These are phyloP conservation scores for Nephrocerus scutellatus DNA, from an alignment of 2,888 invertebrate species.

Conservation along the genomic window DNA sequence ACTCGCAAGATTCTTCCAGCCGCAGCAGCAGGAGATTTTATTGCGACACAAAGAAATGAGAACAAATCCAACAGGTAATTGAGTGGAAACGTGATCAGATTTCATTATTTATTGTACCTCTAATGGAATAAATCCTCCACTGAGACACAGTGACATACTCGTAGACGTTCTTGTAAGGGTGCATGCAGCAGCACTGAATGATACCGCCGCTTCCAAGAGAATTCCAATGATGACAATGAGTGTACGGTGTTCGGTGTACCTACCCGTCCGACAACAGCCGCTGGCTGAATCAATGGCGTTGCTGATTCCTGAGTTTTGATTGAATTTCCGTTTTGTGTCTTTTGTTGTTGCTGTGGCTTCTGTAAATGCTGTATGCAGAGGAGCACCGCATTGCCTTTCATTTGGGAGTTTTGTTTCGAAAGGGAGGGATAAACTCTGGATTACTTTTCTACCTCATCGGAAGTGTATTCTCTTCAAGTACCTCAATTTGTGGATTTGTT, in stretches of 20 bases:
- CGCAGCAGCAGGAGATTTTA: too few relatives aligned
- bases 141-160: too few relatives aligned
- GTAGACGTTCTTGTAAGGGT: too few relatives aligned
- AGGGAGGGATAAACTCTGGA: too few relatives aligned
- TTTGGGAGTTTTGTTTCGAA: conserved; percentile 13
- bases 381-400: neutral
- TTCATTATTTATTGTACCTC: conserved; percentile 37
- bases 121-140: conserved; percentile 29
- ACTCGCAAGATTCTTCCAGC: too few relatives aligned
- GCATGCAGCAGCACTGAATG: conserved; percentile 6
- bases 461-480: conserved; percentile 28
- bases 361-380: neutral
- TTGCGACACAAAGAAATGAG: too few relatives aligned
- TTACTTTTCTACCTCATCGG: too few relatives aligned
- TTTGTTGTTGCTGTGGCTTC: conserved; percentile 4
- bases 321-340: conserved; percentile 29
- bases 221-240: conserved; percentile 6
- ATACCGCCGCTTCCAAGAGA: neutral
- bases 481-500: conserved; percentile 40
- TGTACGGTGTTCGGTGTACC: conserved; percentile 9
- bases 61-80: conserved; percentile 41
- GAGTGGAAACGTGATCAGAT: conserved; percentile 45
- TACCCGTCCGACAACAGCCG: conserved; percentile 1
- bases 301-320: conserved; percentile 33
- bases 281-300: neutral